Evolutionary conservation across 2,113 vertebrate species (phyloP).

Genomic region (Pyxicephalus adspersus): DNA sequence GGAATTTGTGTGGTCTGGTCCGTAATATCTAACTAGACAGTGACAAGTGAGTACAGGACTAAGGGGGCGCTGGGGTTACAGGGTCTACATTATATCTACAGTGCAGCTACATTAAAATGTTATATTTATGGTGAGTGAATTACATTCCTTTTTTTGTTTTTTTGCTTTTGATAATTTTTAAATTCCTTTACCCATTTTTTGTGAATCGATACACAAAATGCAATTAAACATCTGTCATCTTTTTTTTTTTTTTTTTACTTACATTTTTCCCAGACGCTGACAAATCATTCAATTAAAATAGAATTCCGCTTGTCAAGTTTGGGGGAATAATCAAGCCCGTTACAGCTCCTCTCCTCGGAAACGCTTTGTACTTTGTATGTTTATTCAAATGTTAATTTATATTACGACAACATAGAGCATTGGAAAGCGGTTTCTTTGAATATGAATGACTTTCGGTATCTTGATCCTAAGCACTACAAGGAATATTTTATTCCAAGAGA

Average conservation of each 20-base stretch:
- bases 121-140: too few species aligned
- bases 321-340: neutral
- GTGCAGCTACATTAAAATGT: too few species aligned
- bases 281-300: slow-evolving; percentile 39
- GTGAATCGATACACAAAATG: too few species aligned
- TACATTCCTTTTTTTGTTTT: too few species aligned
- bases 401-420: neutral
- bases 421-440: neutral
- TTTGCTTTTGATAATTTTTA: too few species aligned
- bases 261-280: slow-evolving; percentile 5
- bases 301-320: neutral
- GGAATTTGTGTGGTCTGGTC: too few species aligned
- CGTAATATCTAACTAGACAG: too few species aligned
- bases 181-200: too few species aligned
- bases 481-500: slow-evolving; percentile 8
- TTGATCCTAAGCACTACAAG: neutral
- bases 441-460: neutral
- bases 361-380: slow-evolving; percentile 20
- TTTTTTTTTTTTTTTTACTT: neutral
- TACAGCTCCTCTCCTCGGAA: neutral
- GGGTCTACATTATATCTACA: too few species aligned
- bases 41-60: too few species aligned
- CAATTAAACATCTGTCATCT: neutral
- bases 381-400: slow-evolving; percentile 46
- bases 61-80: too few species aligned